phyloP scores from a whole-genome alignment of 2,797 vertebrate genomes.

The Otolemur crassicaudatus region DNA sequence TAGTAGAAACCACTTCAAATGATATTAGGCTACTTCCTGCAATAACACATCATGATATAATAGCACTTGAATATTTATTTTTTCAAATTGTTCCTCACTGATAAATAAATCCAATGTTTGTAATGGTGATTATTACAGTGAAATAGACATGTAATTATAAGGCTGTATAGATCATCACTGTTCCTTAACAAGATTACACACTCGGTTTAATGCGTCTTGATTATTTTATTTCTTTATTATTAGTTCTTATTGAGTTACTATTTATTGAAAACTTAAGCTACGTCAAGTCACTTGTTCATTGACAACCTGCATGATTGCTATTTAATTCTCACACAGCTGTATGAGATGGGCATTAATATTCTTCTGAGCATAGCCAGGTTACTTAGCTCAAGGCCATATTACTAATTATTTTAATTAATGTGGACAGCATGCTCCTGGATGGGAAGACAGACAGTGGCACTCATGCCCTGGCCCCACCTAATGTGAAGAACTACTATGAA shows the following conservation, averaged over 20 bases:
- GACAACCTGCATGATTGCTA: background rate
- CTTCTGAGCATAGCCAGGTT: background rate
- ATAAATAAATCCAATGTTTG: slow-evolving; percentile 5
- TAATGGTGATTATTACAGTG: background rate
- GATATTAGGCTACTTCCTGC: background rate
- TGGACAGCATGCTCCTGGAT: background rate
- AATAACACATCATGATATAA: slow-evolving; percentile 1
- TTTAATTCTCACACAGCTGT: background rate
- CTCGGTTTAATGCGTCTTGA: background rate
- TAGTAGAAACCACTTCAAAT: background rate
- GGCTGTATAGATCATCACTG: background rate
- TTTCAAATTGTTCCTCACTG: background rate
- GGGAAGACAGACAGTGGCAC: background rate
- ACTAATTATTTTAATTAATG: slow-evolving; percentile 40
- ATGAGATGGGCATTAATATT: background rate
- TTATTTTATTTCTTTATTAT: background rate
- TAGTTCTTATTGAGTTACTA: background rate
- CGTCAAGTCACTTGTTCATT: background rate
- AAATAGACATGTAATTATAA: slow-evolving; percentile 2
- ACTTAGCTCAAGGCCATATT: background rate
- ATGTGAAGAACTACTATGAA: background rate
- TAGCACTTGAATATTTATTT: background rate
- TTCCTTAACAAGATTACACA: background rate
- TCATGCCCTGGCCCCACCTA: background rate
- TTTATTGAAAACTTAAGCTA: background rate